Percentiles rank a stretch among this genome's conserved stretches.
Conservation (phyloP, 2,797 vertebrate genomes). For the Pseudochaenichthys georgianus region DNA sequence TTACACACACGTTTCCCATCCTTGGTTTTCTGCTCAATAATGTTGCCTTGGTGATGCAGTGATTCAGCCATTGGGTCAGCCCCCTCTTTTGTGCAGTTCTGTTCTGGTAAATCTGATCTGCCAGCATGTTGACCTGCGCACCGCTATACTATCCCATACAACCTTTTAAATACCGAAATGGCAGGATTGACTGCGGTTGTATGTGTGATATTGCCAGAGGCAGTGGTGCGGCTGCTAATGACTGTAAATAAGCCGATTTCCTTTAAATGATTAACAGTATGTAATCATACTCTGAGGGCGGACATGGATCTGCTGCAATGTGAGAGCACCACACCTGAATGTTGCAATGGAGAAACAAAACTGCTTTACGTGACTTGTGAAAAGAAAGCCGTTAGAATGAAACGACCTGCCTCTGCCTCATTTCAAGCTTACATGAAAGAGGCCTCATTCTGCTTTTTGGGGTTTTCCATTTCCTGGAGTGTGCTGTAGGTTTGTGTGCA, state of each 20-base stretch:
- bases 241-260: constrained; percentile 27
- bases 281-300: constrained; percentile 15
- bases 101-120: constrained; percentile 51
- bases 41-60: constrained; percentile 70
- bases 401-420: background rate
- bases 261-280: constrained; percentile 35
- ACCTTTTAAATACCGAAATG: constrained; percentile 3
- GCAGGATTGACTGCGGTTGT: background rate
- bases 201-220: constrained; percentile 1
- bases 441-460: no score
- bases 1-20: constrained; percentile 42
- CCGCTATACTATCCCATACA: constrained; percentile 3
- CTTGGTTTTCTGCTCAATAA: constrained; percentile 49
- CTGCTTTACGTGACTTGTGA: background rate
- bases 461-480: no score
- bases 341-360: background rate
- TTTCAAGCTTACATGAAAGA: background rate
- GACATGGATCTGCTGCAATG: constrained; percentile 15
- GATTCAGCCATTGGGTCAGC: constrained; percentile 60
- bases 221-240: constrained; percentile 10
- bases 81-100: constrained; percentile 63
- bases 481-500: no score
- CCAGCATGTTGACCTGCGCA: constrained; percentile 52
- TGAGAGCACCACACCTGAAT: constrained; percentile 3
- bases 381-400: background rate